Conservation (phyloP, 92 coral and sea anemone genomes). For the Palythoa grandis region DNA sequence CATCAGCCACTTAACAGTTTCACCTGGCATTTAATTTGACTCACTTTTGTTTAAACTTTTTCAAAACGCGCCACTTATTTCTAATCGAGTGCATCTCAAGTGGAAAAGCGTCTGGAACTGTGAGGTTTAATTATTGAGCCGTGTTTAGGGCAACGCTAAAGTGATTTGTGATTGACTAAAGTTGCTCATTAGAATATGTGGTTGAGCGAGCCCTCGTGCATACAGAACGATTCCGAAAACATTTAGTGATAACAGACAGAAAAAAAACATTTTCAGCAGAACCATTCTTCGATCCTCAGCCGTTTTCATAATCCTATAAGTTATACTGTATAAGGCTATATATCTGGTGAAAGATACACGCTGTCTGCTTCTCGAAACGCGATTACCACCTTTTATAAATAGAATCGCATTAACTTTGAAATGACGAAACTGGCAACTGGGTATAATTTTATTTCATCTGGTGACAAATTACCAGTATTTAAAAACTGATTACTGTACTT, state of each 20-base stretch:
- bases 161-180: constrained; percentile 12
- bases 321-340: too few relatives aligned
- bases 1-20: constrained; percentile 29
- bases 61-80: background rate
- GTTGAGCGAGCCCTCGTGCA: background rate
- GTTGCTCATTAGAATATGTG: background rate
- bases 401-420: background rate
- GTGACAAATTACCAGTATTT: background rate
- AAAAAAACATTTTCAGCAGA: too few relatives aligned
- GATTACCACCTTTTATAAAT: too few relatives aligned
- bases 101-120: background rate
- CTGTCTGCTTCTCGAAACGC: too few relatives aligned
- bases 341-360: too few relatives aligned
- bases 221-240: background rate
- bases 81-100: background rate
- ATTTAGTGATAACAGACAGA: background rate
- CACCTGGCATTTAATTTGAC: background rate
- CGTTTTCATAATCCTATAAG: too few relatives aligned
- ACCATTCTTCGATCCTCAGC: too few relatives aligned
- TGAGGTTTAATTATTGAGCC: background rate
- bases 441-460: background rate
- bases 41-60: background rate
- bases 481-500: background rate
- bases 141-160: constrained; percentile 8
- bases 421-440: background rate